A percentile compares a stretch with the other conserved stretches of the same genome.
Evolutionary conservation across 2,113 vertebrate genomes (phyloP).

Genomic region (Hoplias malabaricus): DNA sequence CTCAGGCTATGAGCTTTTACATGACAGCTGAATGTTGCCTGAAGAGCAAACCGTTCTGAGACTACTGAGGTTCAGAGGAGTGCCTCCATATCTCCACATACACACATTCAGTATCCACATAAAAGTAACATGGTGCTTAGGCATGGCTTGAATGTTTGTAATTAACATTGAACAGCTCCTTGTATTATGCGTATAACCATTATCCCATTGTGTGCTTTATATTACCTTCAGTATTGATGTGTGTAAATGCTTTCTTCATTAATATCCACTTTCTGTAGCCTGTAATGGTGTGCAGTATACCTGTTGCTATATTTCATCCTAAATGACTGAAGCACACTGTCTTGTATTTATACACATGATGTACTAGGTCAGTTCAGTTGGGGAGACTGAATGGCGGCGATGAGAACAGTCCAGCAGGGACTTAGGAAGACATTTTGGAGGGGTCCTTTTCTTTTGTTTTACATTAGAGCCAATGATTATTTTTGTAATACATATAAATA

Average conservation of each 20-base stretch:
- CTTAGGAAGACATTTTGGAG: background rate
- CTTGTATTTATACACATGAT: background rate
- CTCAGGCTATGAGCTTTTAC: slow-evolving; percentile 25
- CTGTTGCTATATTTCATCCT: background rate
- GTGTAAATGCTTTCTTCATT: slow-evolving; percentile 15
- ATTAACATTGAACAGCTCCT: background rate
- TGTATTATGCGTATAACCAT: slow-evolving; percentile 33
- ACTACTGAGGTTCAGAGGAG: slow-evolving; percentile 49
- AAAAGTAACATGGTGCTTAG: background rate
- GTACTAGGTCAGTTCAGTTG: background rate
- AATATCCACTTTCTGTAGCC: background rate
- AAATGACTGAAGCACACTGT: background rate
- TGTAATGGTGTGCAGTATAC: slow-evolving; percentile 14
- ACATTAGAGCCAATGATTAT: slow-evolving; percentile 29
- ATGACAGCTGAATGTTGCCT: slow-evolving; percentile 27
- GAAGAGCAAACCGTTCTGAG: slow-evolving; percentile 32
- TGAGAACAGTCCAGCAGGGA: background rate
- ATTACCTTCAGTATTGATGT: slow-evolving; percentile 21
- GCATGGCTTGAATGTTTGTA: slow-evolving; percentile 19
- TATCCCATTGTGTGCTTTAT: slow-evolving; percentile 8
- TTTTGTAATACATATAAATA: slow-evolving; percentile 43
- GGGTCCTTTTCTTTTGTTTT: background rate
- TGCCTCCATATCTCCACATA: slow-evolving; percentile 53
- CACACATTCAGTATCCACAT: slow-evolving; percentile 6
- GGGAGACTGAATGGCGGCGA: background rate